Evolutionary conservation across 2,113 vertebrate species (phyloP).

Genomic region (Grallaria varia): DNA sequence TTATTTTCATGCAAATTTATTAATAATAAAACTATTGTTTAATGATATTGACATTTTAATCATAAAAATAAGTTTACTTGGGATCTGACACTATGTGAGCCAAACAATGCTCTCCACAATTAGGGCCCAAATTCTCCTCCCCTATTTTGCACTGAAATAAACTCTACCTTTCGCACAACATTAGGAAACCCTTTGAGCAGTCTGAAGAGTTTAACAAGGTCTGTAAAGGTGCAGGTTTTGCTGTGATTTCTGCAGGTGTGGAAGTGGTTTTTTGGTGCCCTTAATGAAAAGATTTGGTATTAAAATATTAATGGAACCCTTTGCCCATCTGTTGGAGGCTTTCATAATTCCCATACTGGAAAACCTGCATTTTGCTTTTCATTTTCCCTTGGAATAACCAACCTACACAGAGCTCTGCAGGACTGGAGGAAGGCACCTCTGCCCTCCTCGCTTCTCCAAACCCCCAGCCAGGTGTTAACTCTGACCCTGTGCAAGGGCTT

Average conservation of each 20-base stretch:
- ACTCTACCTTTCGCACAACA: background rate
- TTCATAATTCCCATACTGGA: background rate
- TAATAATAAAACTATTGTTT: background rate
- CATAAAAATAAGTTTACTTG: background rate
- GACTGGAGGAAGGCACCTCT: background rate
- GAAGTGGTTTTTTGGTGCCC: background rate
- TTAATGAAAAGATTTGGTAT: conserved; percentile 34
- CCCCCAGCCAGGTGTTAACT: background rate
- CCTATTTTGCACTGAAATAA: background rate
- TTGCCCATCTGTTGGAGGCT: background rate
- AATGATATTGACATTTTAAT: background rate
- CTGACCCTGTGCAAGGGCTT: background rate
- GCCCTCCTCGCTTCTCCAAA: background rate
- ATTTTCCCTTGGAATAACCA: background rate
- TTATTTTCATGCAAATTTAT: background rate
- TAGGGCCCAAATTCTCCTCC: background rate
- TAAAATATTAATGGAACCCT: conserved; percentile 27
- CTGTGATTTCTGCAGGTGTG: conserved; percentile 38
- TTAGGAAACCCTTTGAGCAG: conserved; percentile 17
- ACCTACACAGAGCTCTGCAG: background rate
- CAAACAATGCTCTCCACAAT: background rate
- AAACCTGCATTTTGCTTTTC: background rate
- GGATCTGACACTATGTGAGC: background rate
- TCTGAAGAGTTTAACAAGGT: background rate
- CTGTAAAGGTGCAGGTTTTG: background rate